These are phyloP conservation scores for Tetramorium bicarinatum DNA, from an alignment of 2,888 invertebrate species.

Conservation along the genomic window DNA sequence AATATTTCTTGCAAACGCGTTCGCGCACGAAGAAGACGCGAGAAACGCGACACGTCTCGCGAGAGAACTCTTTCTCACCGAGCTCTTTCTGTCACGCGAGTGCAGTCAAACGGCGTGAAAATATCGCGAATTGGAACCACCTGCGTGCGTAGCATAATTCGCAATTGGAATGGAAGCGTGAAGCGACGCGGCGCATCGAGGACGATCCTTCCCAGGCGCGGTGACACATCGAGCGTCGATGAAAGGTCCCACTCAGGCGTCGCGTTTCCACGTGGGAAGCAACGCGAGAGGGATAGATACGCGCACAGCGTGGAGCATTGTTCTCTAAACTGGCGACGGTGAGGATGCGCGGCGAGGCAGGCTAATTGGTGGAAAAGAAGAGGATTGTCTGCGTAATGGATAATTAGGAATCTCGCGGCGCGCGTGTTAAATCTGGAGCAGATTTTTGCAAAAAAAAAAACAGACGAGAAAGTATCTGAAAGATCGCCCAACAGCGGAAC, in stretches of 20 bases:
- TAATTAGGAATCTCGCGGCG: slow-evolving; percentile 31
- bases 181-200: not conserved
- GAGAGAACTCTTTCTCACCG: not conserved
- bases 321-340: not conserved
- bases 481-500: not conserved
- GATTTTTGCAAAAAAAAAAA: not conserved
- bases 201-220: not conserved
- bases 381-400: not conserved
- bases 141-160: slow-evolving; percentile 17
- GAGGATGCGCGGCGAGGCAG: not conserved
- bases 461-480: not conserved
- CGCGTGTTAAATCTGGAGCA: not conserved
- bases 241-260: slow-evolving; percentile 34
- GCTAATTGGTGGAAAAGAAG: slow-evolving; percentile 30
- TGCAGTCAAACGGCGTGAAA: slow-evolving; percentile 32
- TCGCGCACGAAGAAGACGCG: not conserved
- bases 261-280: slow-evolving; percentile 48
- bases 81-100: slow-evolving; percentile 26
- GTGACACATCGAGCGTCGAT: slow-evolving; percentile 43
- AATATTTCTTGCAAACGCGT: not conserved
- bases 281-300: not conserved
- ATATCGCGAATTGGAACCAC: slow-evolving; percentile 37
- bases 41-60: not conserved
- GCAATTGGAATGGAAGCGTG: slow-evolving; percentile 22
- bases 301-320: not conserved